Base-by-base conservation (phyloP, 2,113 vertebrate genomes). In the Plectropomus leopardus region DNA sequence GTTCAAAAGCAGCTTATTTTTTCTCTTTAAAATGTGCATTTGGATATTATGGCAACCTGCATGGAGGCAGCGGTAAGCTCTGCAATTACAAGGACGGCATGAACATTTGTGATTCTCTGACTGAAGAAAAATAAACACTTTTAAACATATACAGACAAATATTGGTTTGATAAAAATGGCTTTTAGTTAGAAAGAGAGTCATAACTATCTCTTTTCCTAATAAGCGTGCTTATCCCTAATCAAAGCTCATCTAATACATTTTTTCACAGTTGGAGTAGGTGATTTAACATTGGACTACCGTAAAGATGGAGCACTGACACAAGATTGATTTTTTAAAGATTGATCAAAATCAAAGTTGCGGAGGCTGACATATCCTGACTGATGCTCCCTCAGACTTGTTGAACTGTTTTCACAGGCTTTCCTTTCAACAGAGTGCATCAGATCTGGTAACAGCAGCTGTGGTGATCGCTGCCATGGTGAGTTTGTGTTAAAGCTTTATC, bases 31-130 rank as follows among this genome's bases (percentile, higher is more conserved):
- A 97, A 74, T 98, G 97, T 93, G 94, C 96, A 71, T 90, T 94
- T 11, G 96, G 97, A 77, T 97, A 96, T 91, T 97, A 96, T 58
- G 97, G 97, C 60, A 95, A 96, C 83, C 96, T 86, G 60, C 80
- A 91, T 26, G 93, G 94, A 85, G 94, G 94, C 30, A 94, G 88
- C 79, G 98, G 97, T 86, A 95, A 94, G 65, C 95, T 93, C 13
- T 98, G 97, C 83, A 92, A 90, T 32, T 93, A 87, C 57, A 28
- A 65, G 59, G 91, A 94, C 14, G 94, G 94, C 17, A 55, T 88
- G 64, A 76, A 79, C 42, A 88, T 40, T 72, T 98, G 96, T 92
- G 93, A 97, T 84, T 84, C 84, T 50, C 53, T 94, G 69, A 97
- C 95, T 44, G 96, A 96, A 94, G 94, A 97, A 97, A 94, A 88